These are phyloP conservation scores for Coregonus sp. DNA, from an alignment of 2,797 vertebrate species.

Conservation along the genomic window DNA sequence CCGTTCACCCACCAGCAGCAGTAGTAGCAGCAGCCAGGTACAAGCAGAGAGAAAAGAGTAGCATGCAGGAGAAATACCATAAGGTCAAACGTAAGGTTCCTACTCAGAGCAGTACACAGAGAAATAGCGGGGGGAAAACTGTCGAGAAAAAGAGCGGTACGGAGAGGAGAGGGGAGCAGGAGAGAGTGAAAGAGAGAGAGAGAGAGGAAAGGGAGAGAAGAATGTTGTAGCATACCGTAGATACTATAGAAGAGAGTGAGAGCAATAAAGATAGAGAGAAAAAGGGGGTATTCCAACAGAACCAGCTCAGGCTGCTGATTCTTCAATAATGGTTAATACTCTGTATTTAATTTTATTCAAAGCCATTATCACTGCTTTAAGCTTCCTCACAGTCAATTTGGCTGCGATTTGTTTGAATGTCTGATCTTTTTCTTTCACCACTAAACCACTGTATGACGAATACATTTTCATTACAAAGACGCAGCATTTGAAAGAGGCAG, in stretches of 20 bases:
- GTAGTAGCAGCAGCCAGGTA: too few species aligned
- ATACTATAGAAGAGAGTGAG: constrained; percentile 10
- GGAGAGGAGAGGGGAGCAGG: constrained; percentile 32
- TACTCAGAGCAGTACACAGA: constrained; percentile 20
- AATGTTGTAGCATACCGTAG: background rate
- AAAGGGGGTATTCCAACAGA: background rate
- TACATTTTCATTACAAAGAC: background rate
- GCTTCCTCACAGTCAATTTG: background rate
- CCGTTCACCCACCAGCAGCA: constrained; percentile 53
- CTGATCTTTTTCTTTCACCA: background rate
- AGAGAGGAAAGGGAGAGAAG: constrained; percentile 25
- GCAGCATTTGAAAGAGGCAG: constrained; percentile 3
- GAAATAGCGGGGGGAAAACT: constrained; percentile 26
- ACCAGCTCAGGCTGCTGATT: background rate
- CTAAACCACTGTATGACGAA: background rate
- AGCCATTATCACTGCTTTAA: background rate
- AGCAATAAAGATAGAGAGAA: constrained; percentile 36
- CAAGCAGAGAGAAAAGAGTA: too few species aligned
- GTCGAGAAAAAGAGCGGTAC: constrained; percentile 14
- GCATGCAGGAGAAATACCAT: too few species aligned
- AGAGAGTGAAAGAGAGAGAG: constrained; percentile 36
- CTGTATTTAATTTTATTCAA: background rate
- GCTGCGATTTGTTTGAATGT: background rate
- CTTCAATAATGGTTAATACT: background rate
- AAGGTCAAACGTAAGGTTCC: too few species aligned